Percentiles rank a stretch among this genome's conserved stretches.
phyloP scores from a whole-genome alignment of 2,113 vertebrate species.

The Thymallus thymallus region DNA sequence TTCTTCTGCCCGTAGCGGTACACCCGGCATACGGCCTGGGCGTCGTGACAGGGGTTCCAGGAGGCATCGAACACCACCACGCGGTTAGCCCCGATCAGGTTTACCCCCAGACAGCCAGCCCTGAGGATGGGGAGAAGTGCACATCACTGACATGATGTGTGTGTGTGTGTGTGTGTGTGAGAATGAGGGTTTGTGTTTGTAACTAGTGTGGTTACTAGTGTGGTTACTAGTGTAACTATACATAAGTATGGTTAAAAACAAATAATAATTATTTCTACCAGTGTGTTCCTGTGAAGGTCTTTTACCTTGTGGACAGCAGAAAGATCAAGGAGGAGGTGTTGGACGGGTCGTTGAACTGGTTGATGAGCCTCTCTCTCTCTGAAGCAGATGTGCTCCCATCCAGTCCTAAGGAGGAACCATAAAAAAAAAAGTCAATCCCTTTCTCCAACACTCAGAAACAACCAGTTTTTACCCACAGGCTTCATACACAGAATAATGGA shows the following conservation, averaged over 20 bases:
- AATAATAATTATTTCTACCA: neutral
- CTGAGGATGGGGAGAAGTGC: slow-evolving; percentile 53
- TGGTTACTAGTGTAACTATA: neutral
- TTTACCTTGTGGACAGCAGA: slow-evolving; percentile 88
- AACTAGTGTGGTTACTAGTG: neutral
- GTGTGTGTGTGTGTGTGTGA: neutral
- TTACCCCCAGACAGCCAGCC: slow-evolving; percentile 93
- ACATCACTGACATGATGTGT: neutral
- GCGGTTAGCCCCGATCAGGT: slow-evolving; percentile 93
- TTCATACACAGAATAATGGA: neutral
- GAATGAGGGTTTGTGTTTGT: neutral
- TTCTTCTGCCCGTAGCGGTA: slow-evolving; percentile 96
- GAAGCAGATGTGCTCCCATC: slow-evolving; percentile 93
- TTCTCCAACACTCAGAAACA: no score
- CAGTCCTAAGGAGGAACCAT: slow-evolving; percentile 72
- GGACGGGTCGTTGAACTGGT: slow-evolving; percentile 91
- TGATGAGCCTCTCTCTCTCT: slow-evolving; percentile 91
- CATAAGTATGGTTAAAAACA: neutral
- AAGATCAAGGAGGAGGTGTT: slow-evolving; percentile 87
- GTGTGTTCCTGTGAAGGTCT: neutral
- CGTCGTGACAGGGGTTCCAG: slow-evolving; percentile 96
- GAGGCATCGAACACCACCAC: slow-evolving; percentile 97
- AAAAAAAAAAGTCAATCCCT: neutral
- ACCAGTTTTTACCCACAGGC: neutral
- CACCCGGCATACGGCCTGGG: slow-evolving; percentile 92